A percentile compares a stretch with the other conserved stretches of the same genome.
These are phyloP conservation scores for Melanogrammus aeglefinus DNA, from an alignment of 2,797 vertebrate species.

Conservation along the genomic window DNA sequence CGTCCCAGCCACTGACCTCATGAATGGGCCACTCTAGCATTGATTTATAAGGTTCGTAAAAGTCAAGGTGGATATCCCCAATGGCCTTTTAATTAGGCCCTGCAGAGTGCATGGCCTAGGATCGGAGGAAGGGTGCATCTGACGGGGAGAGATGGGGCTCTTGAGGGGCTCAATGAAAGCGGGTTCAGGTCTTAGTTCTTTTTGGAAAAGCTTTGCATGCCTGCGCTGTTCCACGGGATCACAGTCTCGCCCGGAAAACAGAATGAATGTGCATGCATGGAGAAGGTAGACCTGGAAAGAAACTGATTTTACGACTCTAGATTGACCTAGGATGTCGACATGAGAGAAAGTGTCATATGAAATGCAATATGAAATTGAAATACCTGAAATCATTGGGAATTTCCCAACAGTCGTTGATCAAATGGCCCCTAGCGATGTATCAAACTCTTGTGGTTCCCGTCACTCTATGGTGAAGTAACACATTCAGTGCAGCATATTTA, in stretches of 20 bases:
- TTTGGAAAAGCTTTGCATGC: not conserved
- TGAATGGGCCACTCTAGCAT: conserved; percentile 52
- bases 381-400: conserved; percentile 50
- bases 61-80: conserved; percentile 69
- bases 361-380: conserved; percentile 47
- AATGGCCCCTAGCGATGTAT: conserved; percentile 37
- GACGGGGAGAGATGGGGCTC: not conserved
- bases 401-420: conserved; percentile 54
- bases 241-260: not conserved
- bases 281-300: not conserved
- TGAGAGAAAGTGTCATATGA: conserved; percentile 40
- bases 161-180: not conserved
- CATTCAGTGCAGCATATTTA: not conserved
- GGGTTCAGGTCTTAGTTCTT: not conserved
- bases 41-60: conserved; percentile 70
- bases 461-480: not conserved
- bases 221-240: conserved; percentile 28
- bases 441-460: conserved; percentile 24
- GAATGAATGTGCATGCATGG: conserved; percentile 10
- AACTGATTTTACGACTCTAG: conserved; percentile 15
- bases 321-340: conserved; percentile 36
- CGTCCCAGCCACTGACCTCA: conserved; percentile 48
- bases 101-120: conserved; percentile 46
- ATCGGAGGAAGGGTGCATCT: conserved; percentile 26
- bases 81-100: conserved; percentile 65